Base-by-base conservation (phyloP, 1,140 invertebrate species). In the Aricia agestis region DNA sequence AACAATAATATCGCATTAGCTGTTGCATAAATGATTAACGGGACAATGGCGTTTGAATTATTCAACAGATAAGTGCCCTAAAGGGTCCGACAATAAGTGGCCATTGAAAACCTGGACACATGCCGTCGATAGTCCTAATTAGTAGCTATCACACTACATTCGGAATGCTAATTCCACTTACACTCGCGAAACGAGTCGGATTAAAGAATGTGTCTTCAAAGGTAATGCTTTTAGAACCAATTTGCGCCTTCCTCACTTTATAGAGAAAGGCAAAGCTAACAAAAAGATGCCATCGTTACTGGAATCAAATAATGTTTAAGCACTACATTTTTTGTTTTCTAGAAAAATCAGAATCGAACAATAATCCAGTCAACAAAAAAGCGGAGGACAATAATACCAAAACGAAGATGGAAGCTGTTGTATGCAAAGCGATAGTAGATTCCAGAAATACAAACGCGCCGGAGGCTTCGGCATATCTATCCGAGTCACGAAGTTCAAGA, bases 91-190 rank as follows among this genome's bases (percentile, higher is more conserved):
- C 77, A 76, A 75, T 71, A 52, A 78, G 83, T 78, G 69, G 70
- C 71, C 84, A 75, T 74, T 83, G 65, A 45, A 68, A 65, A 74
- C 85, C 83, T 81, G 85, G 81, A 72, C 65, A 63, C 70, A 67
- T 72, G 77, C 74, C 67, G 73, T 73, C 87, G 84, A 86, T 83
- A 79, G 81, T 68, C 74, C 66, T 89, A 87, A 89, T 85, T 79
- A 87, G 76, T 73, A 75, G 68, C 74, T 70, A 58, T 72, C 69
- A 67, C 74, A 68, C 72, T 70, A 70, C 74, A 74, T 66, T 70
- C 70, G 45, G 83, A 81, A 87, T 89, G 78, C 76, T 84, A 87
- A 89, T 79, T 76, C 25, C 63, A 75, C 75, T 73, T 77, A 76
- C 76, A 80, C 78, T 78, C 67, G 72, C 72, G 67, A 73, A 78